Base-by-base conservation (phyloP, 2,113 vertebrate genomes). In the Oceanites oceanicus region DNA sequence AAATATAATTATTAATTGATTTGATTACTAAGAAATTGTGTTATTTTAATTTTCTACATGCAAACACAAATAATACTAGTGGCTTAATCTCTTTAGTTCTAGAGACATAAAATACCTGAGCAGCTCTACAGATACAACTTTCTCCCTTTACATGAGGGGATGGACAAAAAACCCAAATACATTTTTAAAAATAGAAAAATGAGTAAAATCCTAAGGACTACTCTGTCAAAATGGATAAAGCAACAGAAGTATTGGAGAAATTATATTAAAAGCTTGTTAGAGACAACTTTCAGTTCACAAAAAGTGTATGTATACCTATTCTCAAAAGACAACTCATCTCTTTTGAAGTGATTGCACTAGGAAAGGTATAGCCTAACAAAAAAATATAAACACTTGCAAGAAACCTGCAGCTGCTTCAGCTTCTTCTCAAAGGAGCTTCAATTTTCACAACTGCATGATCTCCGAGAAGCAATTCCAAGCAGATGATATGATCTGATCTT, bases 401-500 rank as follows among this genome's bases (percentile, higher is more conserved):
- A 68, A 92, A 52, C 4, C n/a, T 74, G n/a, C 47, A 65, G 53
- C 58, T 93, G 18, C 34, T 92, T 79, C 67, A 83, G 22, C 42
- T 92, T 68, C n/a, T 91, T 92, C 75, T 94, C 42, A 91, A 90
- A 87, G 34, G 17, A 93, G 59, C 38, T 94, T 93, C 50, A 53
- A 0, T 89, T 87, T 96, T 90, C 88, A 83, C 55, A 92, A 83
- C 30, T 77, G 73, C 61, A 86, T 52, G 56, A 75, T 94, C 88
- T 95, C 81, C 52, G 83, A 93, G 74, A 77, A 95, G 52, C 71
- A 91, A 47, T 91, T 94, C 77, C 63, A 93, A 95, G 50, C 63
- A 94, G 83, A 95, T 76, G 88, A 95, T 93, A 89, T 29, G 49
- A 97, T 96, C 88, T 91, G 85, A 94, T 97, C 92, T 96, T 89